Conservation (phyloP, 92 coral and sea anemone genomes). For the Bergia sp. region DNA sequence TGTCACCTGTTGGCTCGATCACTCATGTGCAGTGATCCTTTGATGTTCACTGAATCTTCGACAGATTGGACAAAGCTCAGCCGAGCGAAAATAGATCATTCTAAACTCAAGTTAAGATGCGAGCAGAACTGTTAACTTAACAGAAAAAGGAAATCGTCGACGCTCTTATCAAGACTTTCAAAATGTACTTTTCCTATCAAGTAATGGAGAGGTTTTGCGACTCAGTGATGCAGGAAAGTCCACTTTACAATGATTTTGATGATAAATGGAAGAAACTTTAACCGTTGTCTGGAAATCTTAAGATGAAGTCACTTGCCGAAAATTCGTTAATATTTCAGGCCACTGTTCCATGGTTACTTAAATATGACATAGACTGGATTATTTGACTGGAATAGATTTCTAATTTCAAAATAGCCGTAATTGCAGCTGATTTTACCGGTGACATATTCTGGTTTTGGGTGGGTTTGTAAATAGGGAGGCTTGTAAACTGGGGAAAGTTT, state of each 20-base stretch:
- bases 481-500: no score
- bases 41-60: constrained; percentile 12
- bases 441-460: no score
- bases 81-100: background rate
- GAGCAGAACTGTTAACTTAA: background rate
- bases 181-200: background rate
- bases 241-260: background rate
- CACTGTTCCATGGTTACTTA: background rate
- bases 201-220: background rate
- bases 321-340: constrained; percentile 19
- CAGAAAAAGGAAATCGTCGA: background rate
- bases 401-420: background rate
- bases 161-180: background rate
- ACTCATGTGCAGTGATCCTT: constrained; percentile 11
- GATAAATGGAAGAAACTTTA: background rate
- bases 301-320: background rate
- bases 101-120: background rate
- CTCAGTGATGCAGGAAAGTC: background rate
- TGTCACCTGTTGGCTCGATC: constrained; percentile 32
- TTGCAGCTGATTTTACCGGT: background rate
- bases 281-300: background rate
- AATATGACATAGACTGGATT: background rate
- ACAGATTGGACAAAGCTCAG: background rate
- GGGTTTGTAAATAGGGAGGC: no score
- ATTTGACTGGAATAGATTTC: background rate